Percentiles rank a stretch among this genome's conserved stretches.
phyloP scores from a whole-genome alignment of 2,113 vertebrate genomes.

The Lamprologus callipterus region DNA sequence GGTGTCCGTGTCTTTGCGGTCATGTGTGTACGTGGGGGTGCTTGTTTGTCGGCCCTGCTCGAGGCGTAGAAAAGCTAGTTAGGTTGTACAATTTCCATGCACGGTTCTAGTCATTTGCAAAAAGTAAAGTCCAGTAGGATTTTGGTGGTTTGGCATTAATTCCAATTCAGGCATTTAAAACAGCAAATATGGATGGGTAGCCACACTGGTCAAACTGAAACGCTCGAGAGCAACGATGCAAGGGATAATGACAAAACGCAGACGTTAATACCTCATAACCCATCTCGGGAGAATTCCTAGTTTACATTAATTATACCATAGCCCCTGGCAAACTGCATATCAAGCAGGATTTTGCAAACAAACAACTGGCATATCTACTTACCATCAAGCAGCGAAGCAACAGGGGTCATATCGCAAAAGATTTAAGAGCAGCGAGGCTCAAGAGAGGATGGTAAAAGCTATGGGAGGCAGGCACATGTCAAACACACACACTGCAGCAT shows the following conservation, averaged over 20 bases:
- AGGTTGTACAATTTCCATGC: background rate
- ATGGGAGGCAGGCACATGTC: background rate
- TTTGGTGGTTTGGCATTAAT: background rate
- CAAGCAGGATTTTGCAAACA: slow-evolving; percentile 72
- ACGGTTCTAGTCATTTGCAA: background rate
- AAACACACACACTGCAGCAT: background rate
- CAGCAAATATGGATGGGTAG: background rate
- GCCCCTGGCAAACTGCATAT: slow-evolving; percentile 75
- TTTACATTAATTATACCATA: slow-evolving; percentile 78
- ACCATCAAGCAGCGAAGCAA: slow-evolving; percentile 58
- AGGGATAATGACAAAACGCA: slow-evolving; percentile 59
- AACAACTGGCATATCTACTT: slow-evolving; percentile 72
- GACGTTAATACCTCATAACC: slow-evolving; percentile 70
- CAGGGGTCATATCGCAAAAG: slow-evolving; percentile 44
- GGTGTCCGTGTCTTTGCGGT: background rate
- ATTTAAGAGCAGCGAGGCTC: slow-evolving; percentile 41
- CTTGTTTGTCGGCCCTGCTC: background rate
- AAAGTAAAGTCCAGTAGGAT: background rate
- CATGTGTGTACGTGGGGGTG: background rate
- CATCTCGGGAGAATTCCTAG: slow-evolving; percentile 64
- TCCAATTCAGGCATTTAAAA: background rate
- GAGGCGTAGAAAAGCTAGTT: background rate
- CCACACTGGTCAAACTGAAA: background rate
- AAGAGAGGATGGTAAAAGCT: background rate
- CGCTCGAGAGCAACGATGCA: background rate